phyloP scores from a whole-genome alignment of 92 coral and sea anemone species.

The Plumapathes pennacea region DNA sequence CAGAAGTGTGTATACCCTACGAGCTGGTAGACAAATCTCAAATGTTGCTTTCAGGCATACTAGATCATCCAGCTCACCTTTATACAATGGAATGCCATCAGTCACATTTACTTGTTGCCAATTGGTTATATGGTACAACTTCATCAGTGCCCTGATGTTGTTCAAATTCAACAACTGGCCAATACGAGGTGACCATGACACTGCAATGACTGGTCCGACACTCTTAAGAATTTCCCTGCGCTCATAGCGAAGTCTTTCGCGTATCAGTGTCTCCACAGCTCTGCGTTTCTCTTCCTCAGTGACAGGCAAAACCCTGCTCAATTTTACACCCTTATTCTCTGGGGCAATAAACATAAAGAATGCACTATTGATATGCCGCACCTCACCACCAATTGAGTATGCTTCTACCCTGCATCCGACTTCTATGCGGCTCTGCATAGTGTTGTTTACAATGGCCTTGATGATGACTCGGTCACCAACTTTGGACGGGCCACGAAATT shows the following conservation, averaged over 20 bases:
- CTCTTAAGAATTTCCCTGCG: slow-evolving; percentile 59
- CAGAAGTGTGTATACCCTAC: slow-evolving; percentile 29
- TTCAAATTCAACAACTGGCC: slow-evolving; percentile 59
- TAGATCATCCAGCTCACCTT: slow-evolving; percentile 47
- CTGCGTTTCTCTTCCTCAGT: slow-evolving; percentile 54
- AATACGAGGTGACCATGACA: slow-evolving; percentile 52
- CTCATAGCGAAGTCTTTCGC: slow-evolving; percentile 54
- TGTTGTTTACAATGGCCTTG: slow-evolving; percentile 72
- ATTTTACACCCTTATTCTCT: slow-evolving; percentile 19
- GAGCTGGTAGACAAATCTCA: slow-evolving; percentile 31
- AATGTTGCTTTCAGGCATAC: slow-evolving; percentile 51
- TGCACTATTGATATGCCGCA: slow-evolving; percentile 77
- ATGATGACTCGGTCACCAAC: slow-evolving; percentile 74
- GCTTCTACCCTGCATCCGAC: slow-evolving; percentile 83
- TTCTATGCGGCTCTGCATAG: slow-evolving; percentile 56
- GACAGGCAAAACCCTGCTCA: slow-evolving; percentile 22
- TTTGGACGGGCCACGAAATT: slow-evolving; percentile 56
- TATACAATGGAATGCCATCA: slow-evolving; percentile 35
- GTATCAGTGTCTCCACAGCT: slow-evolving; percentile 48
- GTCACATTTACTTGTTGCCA: slow-evolving; percentile 55
- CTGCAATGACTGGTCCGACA: slow-evolving; percentile 71
- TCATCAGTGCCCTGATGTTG: slow-evolving; percentile 60
- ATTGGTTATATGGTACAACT: slow-evolving; percentile 46
- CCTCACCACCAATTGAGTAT: slow-evolving; percentile 56
- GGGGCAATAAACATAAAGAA: slow-evolving; percentile 65